Base-by-base conservation (phyloP, 2,888 invertebrate genomes). In the Himalopsyche kuldschensis region DNA sequence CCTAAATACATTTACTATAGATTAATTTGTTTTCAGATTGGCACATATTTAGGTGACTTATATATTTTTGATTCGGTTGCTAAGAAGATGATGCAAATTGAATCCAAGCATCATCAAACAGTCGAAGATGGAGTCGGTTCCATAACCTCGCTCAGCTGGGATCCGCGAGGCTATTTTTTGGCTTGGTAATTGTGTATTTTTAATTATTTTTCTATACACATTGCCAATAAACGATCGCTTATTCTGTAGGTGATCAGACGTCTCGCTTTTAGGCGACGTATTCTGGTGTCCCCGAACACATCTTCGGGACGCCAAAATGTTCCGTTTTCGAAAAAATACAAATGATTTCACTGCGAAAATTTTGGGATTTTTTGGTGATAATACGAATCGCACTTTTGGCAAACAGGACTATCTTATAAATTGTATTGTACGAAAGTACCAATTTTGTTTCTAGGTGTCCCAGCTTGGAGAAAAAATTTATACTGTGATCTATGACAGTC, bases 141-240 rank as follows among this genome's bases (percentile, higher is more conserved):
- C 83, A 79, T 55, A 11, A 69, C 80, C 87, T 31, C 84, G 86
- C 75, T 86, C 4, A 84, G 87, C 17, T 88, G 88, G 80, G 87
- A 88, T 80, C 86, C 87, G 0, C 82, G 81, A 6, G 88, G 88
- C 30, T 80, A 80, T 15, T 69, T 88, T n/a, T 80, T 84, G 8
- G 82, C 84, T 31, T 87, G 87, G 87, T 80, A 79, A 81, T 24
- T 41, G 4, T 11, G 2, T 3, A 41, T 20, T 78, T 0, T 17
- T 17, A 5, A n/a, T 35, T 75, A 75, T 1, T 4, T n/a, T 27
- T 75, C 27, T 4, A 46, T 27, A 75, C 15, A 75, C 0, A 75
- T n/a, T 27, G 24, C 15, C 31, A 75, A 20, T 75, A 1, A 27
- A 75, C 4, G 1, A 15, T 30, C 20, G 27, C 24, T 75, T 27